Evolutionary conservation across 2,113 vertebrate genomes (phyloP).

Genomic region (Toxostoma redivivum): DNA sequence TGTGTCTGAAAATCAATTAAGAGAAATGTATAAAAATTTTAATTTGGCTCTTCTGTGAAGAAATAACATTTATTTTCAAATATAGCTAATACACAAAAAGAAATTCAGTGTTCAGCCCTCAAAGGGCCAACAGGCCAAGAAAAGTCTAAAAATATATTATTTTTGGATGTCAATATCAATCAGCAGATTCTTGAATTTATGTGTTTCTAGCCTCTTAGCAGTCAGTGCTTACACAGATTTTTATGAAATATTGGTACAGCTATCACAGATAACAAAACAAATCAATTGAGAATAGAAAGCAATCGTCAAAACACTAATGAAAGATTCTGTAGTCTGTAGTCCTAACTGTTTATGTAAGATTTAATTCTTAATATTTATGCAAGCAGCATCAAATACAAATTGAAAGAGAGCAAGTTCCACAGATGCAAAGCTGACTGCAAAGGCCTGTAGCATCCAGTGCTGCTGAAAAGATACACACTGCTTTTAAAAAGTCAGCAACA

Average conservation of each 20-base stretch:
- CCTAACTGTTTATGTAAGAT: not conserved
- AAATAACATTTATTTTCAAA: not conserved
- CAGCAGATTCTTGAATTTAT: not conserved
- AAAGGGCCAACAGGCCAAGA: not conserved
- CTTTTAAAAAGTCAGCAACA: conserved; percentile 12
- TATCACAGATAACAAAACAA: not conserved
- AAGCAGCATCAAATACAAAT: not conserved
- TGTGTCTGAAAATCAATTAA: not conserved
- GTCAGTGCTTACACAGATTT: not conserved
- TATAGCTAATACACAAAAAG: not conserved
- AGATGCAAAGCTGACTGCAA: not conserved
- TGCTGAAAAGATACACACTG: not conserved
- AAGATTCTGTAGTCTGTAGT: not conserved
- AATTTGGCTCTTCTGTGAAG: not conserved
- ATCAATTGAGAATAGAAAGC: not conserved
- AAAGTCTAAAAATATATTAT: not conserved
- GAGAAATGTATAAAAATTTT: not conserved
- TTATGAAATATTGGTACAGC: not conserved
- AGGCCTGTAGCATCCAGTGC: not conserved
- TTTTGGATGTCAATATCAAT: not conserved
- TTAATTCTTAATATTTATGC: conserved; percentile 2
- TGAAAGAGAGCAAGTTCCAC: not conserved
- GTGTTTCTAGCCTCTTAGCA: not conserved
- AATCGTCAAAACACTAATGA: not conserved
- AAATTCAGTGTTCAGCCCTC: not conserved